These are phyloP conservation scores for Ginglymostoma cirratum DNA, from an alignment of 2,113 vertebrate species.

Conservation along the genomic window DNA sequence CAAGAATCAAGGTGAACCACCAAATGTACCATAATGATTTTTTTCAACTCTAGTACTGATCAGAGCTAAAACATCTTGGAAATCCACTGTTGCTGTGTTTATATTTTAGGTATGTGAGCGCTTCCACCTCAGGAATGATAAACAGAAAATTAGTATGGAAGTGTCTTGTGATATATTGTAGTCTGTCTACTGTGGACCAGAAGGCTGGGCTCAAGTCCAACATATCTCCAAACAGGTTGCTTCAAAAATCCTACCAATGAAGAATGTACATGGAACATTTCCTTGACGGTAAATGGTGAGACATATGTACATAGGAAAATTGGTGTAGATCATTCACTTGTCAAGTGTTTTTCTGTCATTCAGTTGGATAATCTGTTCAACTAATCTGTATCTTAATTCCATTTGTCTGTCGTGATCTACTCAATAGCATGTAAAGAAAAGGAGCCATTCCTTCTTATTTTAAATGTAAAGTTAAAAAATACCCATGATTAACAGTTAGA, in stretches of 20 bases:
- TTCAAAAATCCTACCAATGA: too few relatives aligned
- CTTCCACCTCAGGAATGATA: not conserved
- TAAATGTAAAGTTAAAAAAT: not conserved
- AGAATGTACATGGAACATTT: too few relatives aligned
- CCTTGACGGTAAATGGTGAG: not conserved
- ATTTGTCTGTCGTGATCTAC: not conserved
- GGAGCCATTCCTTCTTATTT: not conserved
- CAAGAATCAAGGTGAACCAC: not conserved
- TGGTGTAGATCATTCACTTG: too few relatives aligned
- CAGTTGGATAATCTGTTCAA: not conserved
- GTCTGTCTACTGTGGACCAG: too few relatives aligned
- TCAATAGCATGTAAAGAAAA: not conserved
- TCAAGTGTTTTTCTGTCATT: too few relatives aligned
- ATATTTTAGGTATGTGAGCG: not conserved
- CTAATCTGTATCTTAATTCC: not conserved
- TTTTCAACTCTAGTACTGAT: not conserved
- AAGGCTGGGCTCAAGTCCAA: too few relatives aligned
- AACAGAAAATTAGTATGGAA: not conserved
- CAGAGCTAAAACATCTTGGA: not conserved
- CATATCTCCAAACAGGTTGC: too few relatives aligned
- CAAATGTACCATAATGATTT: not conserved
- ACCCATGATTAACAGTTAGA: not conserved
- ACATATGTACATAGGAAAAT: not conserved
- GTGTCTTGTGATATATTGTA: too few relatives aligned
- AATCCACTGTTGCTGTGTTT: not conserved